Conservation (phyloP, 2,888 invertebrate genomes). For the Pollenia labialis region DNA sequence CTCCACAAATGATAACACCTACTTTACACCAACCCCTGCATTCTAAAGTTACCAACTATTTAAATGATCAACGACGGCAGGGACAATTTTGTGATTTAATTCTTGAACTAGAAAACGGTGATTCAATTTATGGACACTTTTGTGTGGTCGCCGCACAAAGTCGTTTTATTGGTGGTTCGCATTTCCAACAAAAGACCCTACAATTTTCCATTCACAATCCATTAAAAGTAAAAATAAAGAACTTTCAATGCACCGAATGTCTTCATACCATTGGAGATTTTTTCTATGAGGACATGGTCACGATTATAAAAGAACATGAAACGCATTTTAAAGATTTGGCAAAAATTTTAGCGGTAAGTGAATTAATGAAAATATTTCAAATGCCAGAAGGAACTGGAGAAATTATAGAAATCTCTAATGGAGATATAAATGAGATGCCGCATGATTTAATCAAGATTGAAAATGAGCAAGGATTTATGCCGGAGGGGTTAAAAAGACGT, state of each 20-base stretch:
- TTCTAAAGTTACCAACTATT: slow-evolving; percentile 82
- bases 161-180: slow-evolving; percentile 79
- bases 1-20: slow-evolving; percentile 49
- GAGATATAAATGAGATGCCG: slow-evolving; percentile 34
- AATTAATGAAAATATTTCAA: slow-evolving; percentile 80
- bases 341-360: slow-evolving; percentile 80
- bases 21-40: slow-evolving; percentile 80
- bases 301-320: slow-evolving; percentile 81
- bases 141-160: slow-evolving; percentile 83
- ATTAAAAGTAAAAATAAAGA: slow-evolving; percentile 80
- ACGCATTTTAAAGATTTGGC: slow-evolving; percentile 81
- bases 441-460: slow-evolving; percentile 34
- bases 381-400: slow-evolving; percentile 74
- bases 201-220: slow-evolving; percentile 83
- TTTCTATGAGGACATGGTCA: slow-evolving; percentile 82
- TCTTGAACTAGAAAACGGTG: slow-evolving; percentile 76
- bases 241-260: slow-evolving; percentile 81
- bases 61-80: slow-evolving; percentile 81
- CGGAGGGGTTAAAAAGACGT: not conserved
- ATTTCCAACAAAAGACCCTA: slow-evolving; percentile 79
- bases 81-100: slow-evolving; percentile 82
- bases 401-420: slow-evolving; percentile 54
- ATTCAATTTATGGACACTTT: slow-evolving; percentile 79
- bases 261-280: slow-evolving; percentile 82
- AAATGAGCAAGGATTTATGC: slow-evolving; percentile 4